phyloP scores from a whole-genome alignment of 2,113 vertebrate species.

The Microcebus griseorufus region DNA sequence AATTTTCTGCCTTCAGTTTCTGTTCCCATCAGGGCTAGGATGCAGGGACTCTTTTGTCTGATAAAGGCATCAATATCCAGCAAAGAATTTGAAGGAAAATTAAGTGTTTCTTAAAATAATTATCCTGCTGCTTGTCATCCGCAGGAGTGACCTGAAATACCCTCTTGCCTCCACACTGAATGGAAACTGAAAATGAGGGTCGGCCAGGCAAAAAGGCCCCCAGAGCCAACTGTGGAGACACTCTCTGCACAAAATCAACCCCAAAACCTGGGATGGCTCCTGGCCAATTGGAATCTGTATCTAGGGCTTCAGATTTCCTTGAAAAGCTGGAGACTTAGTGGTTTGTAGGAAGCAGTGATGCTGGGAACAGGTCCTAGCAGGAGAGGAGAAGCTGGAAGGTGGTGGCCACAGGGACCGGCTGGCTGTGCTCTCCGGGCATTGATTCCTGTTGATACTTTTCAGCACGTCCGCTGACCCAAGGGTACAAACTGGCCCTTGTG shows the following conservation, averaged over 20 bases:
- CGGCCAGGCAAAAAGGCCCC: not conserved
- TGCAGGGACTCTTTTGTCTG: not conserved
- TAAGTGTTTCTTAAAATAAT: slow-evolving; percentile 60
- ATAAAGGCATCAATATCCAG: slow-evolving; percentile 37
- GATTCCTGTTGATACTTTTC: not conserved
- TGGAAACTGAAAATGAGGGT: slow-evolving; percentile 51
- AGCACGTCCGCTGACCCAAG: too few species aligned
- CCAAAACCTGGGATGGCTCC: not conserved
- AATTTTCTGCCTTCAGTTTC: not conserved
- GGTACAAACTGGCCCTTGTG: fast-evolving
- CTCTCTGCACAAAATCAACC: slow-evolving; percentile 7
- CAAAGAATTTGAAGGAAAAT: slow-evolving; percentile 28
- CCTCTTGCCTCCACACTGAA: not conserved
- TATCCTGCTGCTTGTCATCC: slow-evolving; percentile 38
- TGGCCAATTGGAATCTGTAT: not conserved
- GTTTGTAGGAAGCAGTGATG: not conserved
- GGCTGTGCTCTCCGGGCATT: fast-evolving
- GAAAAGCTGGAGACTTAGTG: not conserved
- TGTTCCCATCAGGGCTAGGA: not conserved
- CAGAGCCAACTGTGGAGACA: slow-evolving; percentile 7
- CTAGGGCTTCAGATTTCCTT: not conserved
- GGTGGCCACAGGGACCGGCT: fast-evolving
- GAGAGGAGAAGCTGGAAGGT: fast-evolving
- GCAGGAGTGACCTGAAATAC: not conserved
- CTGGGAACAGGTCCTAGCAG: not conserved